These are phyloP conservation scores for Haliclona indistincta DNA, from an alignment of 37 sponge, comb jelly and placozoan species.

Conservation along the genomic window DNA sequence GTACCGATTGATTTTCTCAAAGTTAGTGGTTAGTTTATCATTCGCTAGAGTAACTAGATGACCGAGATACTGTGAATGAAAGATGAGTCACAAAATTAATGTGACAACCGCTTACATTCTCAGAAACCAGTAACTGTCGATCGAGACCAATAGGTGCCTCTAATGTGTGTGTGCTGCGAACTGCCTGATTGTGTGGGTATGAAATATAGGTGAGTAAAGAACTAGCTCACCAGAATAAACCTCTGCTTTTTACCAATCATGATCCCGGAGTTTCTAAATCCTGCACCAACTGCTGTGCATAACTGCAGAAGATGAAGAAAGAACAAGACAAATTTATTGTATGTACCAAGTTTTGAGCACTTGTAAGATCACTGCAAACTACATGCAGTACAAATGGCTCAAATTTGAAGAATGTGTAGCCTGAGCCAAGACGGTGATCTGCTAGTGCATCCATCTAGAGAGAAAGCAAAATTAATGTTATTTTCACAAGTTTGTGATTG, in stretches of 20 bases:
- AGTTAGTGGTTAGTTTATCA: conserved; percentile 66
- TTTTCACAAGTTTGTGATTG: no score
- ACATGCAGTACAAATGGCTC: conserved; percentile 91
- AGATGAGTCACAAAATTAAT: not conserved
- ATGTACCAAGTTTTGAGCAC: conserved; percentile 59
- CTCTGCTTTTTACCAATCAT: conserved; percentile 65
- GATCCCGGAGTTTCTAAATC: conserved; percentile 91
- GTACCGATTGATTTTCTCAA: conserved; percentile 59
- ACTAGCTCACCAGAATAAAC: conserved; percentile 65
- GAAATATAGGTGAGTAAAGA: not conserved
- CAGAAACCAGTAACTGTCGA: conserved; percentile 49
- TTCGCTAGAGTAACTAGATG: conserved; percentile 69
- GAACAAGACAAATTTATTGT: not conserved
- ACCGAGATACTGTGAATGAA: conserved; percentile 45
- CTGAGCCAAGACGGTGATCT: not conserved
- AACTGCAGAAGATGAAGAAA: conserved; percentile 34
- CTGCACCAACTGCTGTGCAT: conserved; percentile 60
- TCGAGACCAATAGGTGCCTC: conserved; percentile 68
- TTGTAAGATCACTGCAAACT: conserved; percentile 48
- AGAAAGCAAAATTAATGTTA: no score
- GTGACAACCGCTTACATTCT: conserved; percentile 44
- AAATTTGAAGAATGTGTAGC: conserved; percentile 81
- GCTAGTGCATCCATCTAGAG: not conserved
- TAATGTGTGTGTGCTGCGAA: conserved; percentile 74
- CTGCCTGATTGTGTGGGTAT: conserved; percentile 50